Evolutionary conservation across 2,888 invertebrate species (phyloP).

Genomic region (Branchellion lobata): DNA sequence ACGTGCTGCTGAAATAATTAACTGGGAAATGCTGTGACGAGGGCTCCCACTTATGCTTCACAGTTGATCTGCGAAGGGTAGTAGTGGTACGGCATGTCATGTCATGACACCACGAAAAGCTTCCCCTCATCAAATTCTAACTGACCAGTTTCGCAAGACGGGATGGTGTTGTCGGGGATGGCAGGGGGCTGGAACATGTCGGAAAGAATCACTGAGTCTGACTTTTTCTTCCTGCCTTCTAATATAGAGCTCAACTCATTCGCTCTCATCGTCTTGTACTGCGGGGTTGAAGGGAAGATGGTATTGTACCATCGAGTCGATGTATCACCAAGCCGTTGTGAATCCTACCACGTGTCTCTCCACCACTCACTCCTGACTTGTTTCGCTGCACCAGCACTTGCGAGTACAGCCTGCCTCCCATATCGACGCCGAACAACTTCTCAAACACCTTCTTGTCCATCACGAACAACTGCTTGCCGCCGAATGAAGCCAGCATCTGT

Average conservation of each 20-base stretch:
- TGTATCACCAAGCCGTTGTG: background rate
- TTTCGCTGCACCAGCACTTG: conserved; percentile 35
- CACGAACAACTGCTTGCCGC: conserved; percentile 38
- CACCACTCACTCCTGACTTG: conserved; percentile 13
- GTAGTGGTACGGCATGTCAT: too few relatives aligned
- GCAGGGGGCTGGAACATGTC: conserved; percentile 8
- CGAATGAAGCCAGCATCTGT: conserved; percentile 22
- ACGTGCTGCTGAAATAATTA: too few relatives aligned
- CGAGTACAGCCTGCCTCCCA: conserved; percentile 24
- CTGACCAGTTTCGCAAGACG: too few relatives aligned
- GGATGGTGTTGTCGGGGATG: too few relatives aligned
- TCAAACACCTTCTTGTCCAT: conserved; percentile 33
- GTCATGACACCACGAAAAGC: too few relatives aligned
- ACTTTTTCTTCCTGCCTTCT: conserved; percentile 28
- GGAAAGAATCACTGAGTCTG: conserved; percentile 5
- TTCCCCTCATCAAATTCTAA: too few relatives aligned
- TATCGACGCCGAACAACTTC: conserved; percentile 26
- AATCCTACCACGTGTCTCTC: too few relatives aligned
- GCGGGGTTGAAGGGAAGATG: background rate
- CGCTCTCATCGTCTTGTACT: conserved; percentile 39
- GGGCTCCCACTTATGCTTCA: too few relatives aligned
- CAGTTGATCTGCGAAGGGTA: too few relatives aligned
- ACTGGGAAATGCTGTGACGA: too few relatives aligned
- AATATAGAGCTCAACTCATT: conserved; percentile 31
- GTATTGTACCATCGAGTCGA: background rate